Percentiles rank a stretch among this genome's conserved stretches.
Conservation (phyloP, 2,888 invertebrate species). For the Lucinisca nassula region DNA sequence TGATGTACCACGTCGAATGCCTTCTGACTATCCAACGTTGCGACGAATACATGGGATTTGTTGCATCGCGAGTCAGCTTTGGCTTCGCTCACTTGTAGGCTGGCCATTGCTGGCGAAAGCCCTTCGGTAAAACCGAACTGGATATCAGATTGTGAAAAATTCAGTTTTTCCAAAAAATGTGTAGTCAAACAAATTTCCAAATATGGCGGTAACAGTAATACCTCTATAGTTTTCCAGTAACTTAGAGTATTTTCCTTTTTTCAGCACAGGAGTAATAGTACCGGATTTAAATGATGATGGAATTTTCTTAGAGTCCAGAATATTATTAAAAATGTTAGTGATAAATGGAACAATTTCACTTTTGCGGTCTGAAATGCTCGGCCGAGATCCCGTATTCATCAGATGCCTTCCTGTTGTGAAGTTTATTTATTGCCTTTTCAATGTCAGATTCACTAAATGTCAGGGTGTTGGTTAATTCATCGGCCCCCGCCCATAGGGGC, state of each 20-base stretch:
- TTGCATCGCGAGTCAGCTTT: background rate
- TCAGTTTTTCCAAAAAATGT: background rate
- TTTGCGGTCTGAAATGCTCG: conserved; percentile 5
- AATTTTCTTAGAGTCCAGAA: background rate
- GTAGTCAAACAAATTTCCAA: conserved; percentile 20
- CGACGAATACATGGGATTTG: background rate
- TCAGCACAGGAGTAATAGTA: background rate
- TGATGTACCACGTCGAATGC: background rate
- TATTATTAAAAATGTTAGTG: background rate
- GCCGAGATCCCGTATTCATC: conserved; percentile 6
- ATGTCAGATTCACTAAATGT: conserved; percentile 1
- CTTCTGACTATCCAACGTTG: background rate
- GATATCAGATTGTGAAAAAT: background rate
- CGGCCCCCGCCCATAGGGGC: too few relatives aligned
- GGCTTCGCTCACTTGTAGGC: background rate
- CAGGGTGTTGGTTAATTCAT: background rate
- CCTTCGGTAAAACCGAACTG: conserved; percentile 26
- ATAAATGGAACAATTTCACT: background rate
- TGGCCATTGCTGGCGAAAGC: conserved; percentile 12
- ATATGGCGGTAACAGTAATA: conserved; percentile 1
- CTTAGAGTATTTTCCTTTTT: background rate
- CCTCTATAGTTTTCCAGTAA: conserved; percentile 11
- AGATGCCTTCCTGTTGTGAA: conserved; percentile 17
- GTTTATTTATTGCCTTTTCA: background rate
- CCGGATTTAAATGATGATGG: background rate